phyloP scores from a whole-genome alignment of 2,888 invertebrate genomes.

The Agriotes lineatus region DNA sequence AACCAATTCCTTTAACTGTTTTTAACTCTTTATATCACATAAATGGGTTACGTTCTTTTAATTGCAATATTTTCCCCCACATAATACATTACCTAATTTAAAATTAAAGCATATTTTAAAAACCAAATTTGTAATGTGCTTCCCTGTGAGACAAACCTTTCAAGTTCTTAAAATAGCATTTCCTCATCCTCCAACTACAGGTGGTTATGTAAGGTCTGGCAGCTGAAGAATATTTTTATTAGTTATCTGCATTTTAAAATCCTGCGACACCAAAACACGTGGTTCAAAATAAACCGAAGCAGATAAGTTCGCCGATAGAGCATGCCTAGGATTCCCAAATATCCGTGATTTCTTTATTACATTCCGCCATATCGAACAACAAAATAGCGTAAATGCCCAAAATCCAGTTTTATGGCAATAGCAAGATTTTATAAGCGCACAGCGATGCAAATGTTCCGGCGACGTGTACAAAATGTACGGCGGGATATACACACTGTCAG shows the following conservation, averaged over 20 bases:
- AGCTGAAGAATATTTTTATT: background rate
- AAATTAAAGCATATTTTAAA: too few species aligned
- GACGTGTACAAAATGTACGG: constrained; percentile 59
- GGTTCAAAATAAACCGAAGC: background rate
- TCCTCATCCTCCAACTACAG: too few species aligned
- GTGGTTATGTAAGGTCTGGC: background rate
- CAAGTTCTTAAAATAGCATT: too few species aligned
- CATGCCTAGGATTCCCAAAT: background rate
- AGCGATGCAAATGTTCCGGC: constrained; percentile 47
- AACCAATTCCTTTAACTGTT: too few species aligned
- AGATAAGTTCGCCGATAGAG: constrained; percentile 5
- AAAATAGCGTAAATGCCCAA: constrained; percentile 4
- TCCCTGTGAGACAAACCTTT: too few species aligned
- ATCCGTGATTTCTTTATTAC: background rate
- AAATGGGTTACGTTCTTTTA: too few species aligned
- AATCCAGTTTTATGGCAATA: background rate
- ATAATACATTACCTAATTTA: too few species aligned
- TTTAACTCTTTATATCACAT: too few species aligned
- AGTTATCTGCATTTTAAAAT: background rate
- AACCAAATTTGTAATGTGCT: too few species aligned
- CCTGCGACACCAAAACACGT: background rate
- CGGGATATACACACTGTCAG: constrained; percentile 61
- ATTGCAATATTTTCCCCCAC: too few species aligned
- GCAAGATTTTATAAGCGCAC: constrained; percentile 29
- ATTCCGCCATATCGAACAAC: background rate